Percentiles rank a stretch among this genome's conserved stretches.
Evolutionary conservation across 2,888 invertebrate genomes (phyloP).

Genomic region (Caenorhabditis uteleia): DNA sequence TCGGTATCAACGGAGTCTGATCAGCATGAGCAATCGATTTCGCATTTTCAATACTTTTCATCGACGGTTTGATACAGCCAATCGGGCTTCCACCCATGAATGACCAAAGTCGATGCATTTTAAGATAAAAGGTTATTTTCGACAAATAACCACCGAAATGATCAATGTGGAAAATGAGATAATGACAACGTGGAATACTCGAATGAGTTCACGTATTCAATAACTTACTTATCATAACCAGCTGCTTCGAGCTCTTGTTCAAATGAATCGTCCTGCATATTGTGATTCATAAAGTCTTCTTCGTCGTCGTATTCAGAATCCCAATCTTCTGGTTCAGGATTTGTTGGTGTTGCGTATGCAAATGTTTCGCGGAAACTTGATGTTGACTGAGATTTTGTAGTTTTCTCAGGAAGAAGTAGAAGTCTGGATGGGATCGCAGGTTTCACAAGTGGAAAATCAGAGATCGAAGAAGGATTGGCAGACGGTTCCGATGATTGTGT

Average conservation of each 20-base stretch:
- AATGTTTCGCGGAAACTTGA: slow-evolving; percentile 33
- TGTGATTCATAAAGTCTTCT: background rate
- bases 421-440: slow-evolving; percentile 3
- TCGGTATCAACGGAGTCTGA: slow-evolving; percentile 10
- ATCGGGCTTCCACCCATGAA: slow-evolving; percentile 13
- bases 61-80: too few relatives aligned
- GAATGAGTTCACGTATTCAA: background rate
- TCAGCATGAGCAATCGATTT: slow-evolving; percentile 12
- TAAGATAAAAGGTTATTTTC: slow-evolving; percentile 13
- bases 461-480: background rate
- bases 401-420: background rate
- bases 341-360: slow-evolving; percentile 10
- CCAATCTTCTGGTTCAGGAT: slow-evolving; percentile 11
- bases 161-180: background rate
- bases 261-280: slow-evolving; percentile 27
- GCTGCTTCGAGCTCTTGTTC: slow-evolving; percentile 36
- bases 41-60: slow-evolving; percentile 11
- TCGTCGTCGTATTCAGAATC: slow-evolving; percentile 21
- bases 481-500: slow-evolving; percentile 3
- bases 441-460: background rate
- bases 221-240: slow-evolving; percentile 47
- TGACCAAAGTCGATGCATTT: slow-evolving; percentile 15
- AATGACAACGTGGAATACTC: background rate
- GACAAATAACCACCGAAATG: background rate
- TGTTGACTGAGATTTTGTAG: slow-evolving; percentile 16